Evolutionary conservation across 2,797 vertebrate species (phyloP).

Genomic region (Leuciscus waleckii): DNA sequence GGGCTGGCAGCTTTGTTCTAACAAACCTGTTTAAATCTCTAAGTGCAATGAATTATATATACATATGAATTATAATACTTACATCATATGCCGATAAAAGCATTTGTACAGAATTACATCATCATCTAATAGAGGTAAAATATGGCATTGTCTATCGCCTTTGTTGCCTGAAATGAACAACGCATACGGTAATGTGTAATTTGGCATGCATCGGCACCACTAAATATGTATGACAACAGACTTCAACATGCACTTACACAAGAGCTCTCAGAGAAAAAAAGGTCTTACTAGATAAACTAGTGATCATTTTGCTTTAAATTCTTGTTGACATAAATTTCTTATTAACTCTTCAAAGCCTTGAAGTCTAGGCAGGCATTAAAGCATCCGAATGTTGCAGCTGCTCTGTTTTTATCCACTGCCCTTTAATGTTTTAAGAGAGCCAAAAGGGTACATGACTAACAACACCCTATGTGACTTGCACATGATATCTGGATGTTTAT

Average conservation of each 20-base stretch:
- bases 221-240: conserved; percentile 23
- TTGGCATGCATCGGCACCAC: background rate
- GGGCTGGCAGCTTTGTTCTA: background rate
- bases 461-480: conserved; percentile 6
- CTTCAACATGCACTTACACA: conserved; percentile 3
- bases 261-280: background rate
- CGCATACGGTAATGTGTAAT: background rate
- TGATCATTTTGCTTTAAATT: conserved; percentile 5
- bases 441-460: conserved; percentile 35
- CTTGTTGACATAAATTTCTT: conserved; percentile 29
- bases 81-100: background rate
- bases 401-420: background rate
- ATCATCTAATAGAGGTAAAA: background rate
- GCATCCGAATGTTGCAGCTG: background rate
- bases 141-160: background rate
- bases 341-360: conserved; percentile 35
- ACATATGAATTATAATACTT: background rate
- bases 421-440: conserved; percentile 27
- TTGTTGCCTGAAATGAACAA: conserved; percentile 12
- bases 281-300: background rate
- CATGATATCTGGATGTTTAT: conserved; percentile 10
- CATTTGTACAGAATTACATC: background rate
- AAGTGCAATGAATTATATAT: conserved; percentile 8
- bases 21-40: conserved; percentile 3
- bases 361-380: conserved; percentile 1